Base-by-base conservation (phyloP, 2,113 vertebrate genomes). In the Chaetops frenatus region DNA sequence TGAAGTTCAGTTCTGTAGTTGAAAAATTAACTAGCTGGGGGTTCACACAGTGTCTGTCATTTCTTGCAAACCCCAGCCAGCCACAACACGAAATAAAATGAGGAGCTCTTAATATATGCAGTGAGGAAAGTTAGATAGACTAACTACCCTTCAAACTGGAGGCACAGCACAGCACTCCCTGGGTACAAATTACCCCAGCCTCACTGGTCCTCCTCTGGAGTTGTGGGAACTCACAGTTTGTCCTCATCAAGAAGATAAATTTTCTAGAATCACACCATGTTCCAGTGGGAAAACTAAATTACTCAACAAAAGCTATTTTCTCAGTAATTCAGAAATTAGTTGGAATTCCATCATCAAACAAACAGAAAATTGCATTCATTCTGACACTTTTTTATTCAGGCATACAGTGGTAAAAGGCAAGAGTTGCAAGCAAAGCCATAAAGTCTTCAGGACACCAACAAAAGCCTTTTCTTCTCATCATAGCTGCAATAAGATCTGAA, bases 1-100 rank as follows among this genome's bases (percentile, higher is more conserved):
- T 88, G 73, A 95, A 96, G 61, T 70, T 93, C 76, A 80, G 44
- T 44, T 80, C 40, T 47, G 18, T 11, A 72, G 31, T 35, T 76
- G 65, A 83, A 88, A 77, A 93, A 64, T 6, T 29, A 66, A 76
- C 38, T 65, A 50, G 61, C 28, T 81, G 22, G 18, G 36, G 12
- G 29, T 48, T 82, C 9, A 5, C 0, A 0, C 13, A 17, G 33
- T 18, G 38, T 61, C 78, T 65, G 76, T 61, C 56, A 20, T 15
- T 78, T 44, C 51, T 67, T 40, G 23, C 3, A 2, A 50, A 28
- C 3, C 0, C 1, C 56, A 92, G 86, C 1, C 56, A 92, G 86
- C 57, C 33, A 15, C 0, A 0, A 40, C 29, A 69, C 6, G 38
- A 81, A 93, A 87, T 27, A 60, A 69, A 89, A 38, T 0, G 0